Percentiles rank a stretch among this genome's conserved stretches.
Evolutionary conservation across 2,113 vertebrate genomes (phyloP).

Genomic region (Xenotilapia caudafasciata): DNA sequence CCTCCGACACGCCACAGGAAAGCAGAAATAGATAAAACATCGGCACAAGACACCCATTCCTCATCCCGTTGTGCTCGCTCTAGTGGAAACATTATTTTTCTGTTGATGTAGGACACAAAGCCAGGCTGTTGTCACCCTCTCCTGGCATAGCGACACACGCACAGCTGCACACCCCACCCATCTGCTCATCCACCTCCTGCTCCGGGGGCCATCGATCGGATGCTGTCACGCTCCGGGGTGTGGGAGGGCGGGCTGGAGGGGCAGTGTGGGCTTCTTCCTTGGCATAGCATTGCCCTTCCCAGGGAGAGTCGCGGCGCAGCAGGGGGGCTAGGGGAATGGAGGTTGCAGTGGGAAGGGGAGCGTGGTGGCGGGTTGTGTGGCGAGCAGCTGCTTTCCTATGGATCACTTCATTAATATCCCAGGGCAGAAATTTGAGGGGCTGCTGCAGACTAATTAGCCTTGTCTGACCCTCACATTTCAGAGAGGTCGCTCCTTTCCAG

Average conservation of each 20-base stretch:
- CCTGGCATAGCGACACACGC: constrained; percentile 56
- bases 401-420: constrained; percentile 73
- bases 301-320: constrained; percentile 25
- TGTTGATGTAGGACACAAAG: constrained; percentile 48
- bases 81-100: constrained; percentile 46
- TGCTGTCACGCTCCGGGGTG: constrained; percentile 37
- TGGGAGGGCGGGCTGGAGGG: background rate
- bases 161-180: constrained; percentile 46
- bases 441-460: constrained; percentile 70
- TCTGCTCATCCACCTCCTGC: constrained; percentile 20
- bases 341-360: constrained; percentile 1
- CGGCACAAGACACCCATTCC: constrained; percentile 32
- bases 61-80: constrained; percentile 26
- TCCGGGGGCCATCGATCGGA: constrained; percentile 52
- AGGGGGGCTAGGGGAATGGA: constrained; percentile 24
- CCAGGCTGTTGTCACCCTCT: constrained; percentile 62
- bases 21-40: constrained; percentile 38
- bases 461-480: constrained; percentile 60
- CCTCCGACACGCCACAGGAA: constrained; percentile 8
- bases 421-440: constrained; percentile 67
- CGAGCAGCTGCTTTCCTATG: constrained; percentile 66
- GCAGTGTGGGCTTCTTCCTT: constrained; percentile 28
- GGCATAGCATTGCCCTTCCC: constrained; percentile 45
- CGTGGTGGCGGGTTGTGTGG: background rate
- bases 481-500: constrained; percentile 50